These are phyloP conservation scores for Taurulus bubalis DNA, from an alignment of 2,113 vertebrate species.

Conservation along the genomic window DNA sequence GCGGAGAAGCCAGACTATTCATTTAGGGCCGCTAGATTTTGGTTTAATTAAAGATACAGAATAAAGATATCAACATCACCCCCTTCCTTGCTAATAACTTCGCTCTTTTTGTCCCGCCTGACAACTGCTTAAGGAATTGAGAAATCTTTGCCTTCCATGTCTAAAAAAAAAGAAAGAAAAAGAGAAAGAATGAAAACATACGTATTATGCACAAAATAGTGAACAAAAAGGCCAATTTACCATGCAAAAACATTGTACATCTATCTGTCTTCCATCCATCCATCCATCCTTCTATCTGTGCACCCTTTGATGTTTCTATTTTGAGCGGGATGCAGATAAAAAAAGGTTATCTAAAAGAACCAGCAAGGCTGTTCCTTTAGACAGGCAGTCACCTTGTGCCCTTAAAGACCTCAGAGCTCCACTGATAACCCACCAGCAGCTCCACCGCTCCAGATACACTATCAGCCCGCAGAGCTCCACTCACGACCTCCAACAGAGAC, in stretches of 20 bases:
- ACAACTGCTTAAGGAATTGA: constrained; percentile 15
- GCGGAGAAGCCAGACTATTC: neutral
- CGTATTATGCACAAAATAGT: neutral
- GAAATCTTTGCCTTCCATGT: constrained; percentile 7
- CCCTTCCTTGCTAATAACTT: constrained; percentile 32
- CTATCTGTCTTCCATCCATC: constrained; percentile 16
- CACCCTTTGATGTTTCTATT: constrained; percentile 58
- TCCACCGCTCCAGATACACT: constrained; percentile 54
- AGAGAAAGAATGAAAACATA: neutral
- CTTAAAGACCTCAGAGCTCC: constrained; percentile 47
- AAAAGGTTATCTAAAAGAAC: constrained; percentile 67
- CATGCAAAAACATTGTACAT: neutral
- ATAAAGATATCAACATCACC: neutral
- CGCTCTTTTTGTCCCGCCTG: constrained; percentile 15
- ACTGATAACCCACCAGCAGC: constrained; percentile 70
- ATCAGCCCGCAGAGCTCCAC: constrained; percentile 50
- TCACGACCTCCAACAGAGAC: constrained; percentile 32
- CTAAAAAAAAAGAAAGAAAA: neutral
- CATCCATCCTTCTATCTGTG: constrained; percentile 20
- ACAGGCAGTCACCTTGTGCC: constrained; percentile 65
- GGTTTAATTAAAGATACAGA: constrained; percentile 6
- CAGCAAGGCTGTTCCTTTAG: constrained; percentile 52
- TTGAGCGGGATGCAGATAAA: constrained; percentile 64
- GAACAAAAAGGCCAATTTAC: neutral
- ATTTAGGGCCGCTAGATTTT: constrained; percentile 2